These are phyloP conservation scores for Acleris laterana DNA, from an alignment of 2,888 invertebrate genomes.

Conservation along the genomic window DNA sequence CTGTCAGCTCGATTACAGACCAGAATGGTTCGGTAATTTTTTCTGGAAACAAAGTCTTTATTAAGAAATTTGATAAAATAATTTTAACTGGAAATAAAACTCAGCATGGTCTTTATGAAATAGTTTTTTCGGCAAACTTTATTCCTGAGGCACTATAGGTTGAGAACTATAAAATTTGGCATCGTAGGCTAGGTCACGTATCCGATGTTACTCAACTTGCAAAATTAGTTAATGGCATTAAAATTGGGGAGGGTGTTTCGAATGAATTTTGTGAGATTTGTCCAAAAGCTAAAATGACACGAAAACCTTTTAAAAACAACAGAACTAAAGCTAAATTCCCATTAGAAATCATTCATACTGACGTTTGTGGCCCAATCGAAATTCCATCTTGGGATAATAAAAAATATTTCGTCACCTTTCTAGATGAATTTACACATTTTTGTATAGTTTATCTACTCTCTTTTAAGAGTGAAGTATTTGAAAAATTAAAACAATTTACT, in stretches of 20 bases:
- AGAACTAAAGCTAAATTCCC: not conserved
- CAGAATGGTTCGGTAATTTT: no score
- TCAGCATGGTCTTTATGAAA: no score
- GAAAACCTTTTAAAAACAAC: not conserved
- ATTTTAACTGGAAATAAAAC: no score
- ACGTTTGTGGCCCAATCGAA: not conserved
- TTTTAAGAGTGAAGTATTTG: no score
- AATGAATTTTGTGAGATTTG: slow-evolving; percentile 7
- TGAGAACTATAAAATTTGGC: slow-evolving; percentile 13
- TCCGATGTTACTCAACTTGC: slow-evolving; percentile 19
- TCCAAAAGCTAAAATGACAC: slow-evolving; percentile 8
- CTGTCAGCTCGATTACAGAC: no score
- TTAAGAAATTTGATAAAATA: no score
- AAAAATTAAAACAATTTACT: no score
- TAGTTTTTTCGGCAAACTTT: no score
- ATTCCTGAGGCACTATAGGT: no score
- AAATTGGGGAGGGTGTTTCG: slow-evolving; percentile 10
- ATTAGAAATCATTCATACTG: slow-evolving; percentile 6
- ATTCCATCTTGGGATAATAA: not conserved
- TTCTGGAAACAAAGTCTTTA: no score
- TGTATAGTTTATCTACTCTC: no score
- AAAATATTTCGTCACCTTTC: not conserved
- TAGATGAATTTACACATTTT: not conserved
- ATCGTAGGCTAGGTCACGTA: slow-evolving; percentile 19
- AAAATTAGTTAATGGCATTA: slow-evolving; percentile 14